Conservation (phyloP, 2,888 invertebrate species). For the Bombylius discolor region DNA sequence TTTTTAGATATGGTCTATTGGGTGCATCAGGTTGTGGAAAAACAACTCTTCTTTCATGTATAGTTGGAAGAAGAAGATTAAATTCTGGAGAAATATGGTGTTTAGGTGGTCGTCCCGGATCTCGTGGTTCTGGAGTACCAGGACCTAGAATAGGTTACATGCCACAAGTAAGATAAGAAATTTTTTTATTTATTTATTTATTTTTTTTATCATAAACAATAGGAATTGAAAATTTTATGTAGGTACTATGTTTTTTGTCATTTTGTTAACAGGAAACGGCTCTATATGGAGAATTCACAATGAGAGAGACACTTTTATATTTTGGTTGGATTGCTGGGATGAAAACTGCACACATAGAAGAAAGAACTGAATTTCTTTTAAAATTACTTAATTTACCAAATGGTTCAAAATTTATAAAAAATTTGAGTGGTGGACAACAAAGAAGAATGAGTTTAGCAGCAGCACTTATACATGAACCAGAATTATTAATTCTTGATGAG, state of each 20-base stretch:
- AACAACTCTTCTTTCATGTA: slow-evolving; percentile 74
- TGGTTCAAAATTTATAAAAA: slow-evolving; percentile 53
- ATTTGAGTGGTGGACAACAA: slow-evolving; percentile 80
- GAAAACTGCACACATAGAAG: slow-evolving; percentile 50
- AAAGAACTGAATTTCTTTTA: slow-evolving; percentile 59
- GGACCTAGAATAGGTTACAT: slow-evolving; percentile 83
- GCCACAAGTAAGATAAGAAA: slow-evolving; percentile 52
- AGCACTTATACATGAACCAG: slow-evolving; percentile 77
- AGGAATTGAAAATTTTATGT: too few relatives aligned
- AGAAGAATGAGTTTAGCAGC: slow-evolving; percentile 79
- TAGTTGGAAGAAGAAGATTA: slow-evolving; percentile 66
- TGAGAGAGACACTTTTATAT: slow-evolving; percentile 67
- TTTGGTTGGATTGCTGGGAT: slow-evolving; percentile 76
- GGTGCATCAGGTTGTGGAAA: slow-evolving; percentile 88
- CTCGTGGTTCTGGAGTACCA: slow-evolving; percentile 71
- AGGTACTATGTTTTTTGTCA: too few relatives aligned
- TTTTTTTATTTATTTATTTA: too few relatives aligned
- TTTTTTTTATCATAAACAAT: too few relatives aligned
- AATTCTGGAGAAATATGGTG: slow-evolving; percentile 77
- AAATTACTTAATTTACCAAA: slow-evolving; percentile 47
- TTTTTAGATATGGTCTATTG: slow-evolving; percentile 65
- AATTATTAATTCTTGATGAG: slow-evolving; percentile 80
- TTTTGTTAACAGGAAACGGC: slow-evolving; percentile 47
- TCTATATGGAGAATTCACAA: slow-evolving; percentile 64
- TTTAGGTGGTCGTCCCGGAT: slow-evolving; percentile 70